Evolutionary conservation across 35 echinoderm and acorn worm genomes (phyloP).

Genomic region (Chiridota heheva): DNA sequence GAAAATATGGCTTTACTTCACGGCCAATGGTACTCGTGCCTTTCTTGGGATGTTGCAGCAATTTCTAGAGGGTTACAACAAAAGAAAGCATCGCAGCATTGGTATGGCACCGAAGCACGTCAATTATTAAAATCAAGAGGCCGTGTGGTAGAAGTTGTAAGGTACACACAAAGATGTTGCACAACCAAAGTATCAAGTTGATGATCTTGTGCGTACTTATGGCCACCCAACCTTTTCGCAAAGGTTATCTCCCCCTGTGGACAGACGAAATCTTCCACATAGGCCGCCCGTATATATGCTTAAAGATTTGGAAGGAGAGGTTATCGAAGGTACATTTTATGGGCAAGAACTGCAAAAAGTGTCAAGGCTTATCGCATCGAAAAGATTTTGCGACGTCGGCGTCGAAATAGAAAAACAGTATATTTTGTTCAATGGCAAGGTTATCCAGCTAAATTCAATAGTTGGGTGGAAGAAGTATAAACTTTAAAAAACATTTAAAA

Average conservation of each 20-base stretch:
- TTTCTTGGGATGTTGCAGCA: slow-evolving; percentile 39
- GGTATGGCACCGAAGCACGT: slow-evolving; percentile 42
- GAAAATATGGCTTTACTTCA: slow-evolving; percentile 77
- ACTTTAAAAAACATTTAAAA: slow-evolving; percentile 34
- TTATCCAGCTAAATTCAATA: slow-evolving; percentile 71
- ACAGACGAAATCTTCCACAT: slow-evolving; percentile 64
- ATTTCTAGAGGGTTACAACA: slow-evolving; percentile 56
- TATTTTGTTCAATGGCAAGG: slow-evolving; percentile 82
- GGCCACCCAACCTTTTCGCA: slow-evolving; percentile 49
- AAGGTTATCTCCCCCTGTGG: slow-evolving; percentile 75
- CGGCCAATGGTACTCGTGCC: slow-evolving; percentile 45
- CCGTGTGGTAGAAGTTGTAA: slow-evolving; percentile 58
- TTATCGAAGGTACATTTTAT: slow-evolving; percentile 71
- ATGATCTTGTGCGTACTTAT: slow-evolving; percentile 39
- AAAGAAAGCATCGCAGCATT: slow-evolving; percentile 56
- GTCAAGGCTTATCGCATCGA: slow-evolving; percentile 52
- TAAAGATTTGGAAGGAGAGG: slow-evolving; percentile 60
- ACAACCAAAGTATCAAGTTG: slow-evolving; percentile 38
- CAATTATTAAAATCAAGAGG: slow-evolving; percentile 40
- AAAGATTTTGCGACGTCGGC: slow-evolving; percentile 50
- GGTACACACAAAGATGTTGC: not conserved
- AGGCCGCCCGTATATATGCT: slow-evolving; percentile 61
- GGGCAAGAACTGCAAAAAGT: slow-evolving; percentile 73
- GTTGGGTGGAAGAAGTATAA: slow-evolving; percentile 54
- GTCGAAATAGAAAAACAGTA: slow-evolving; percentile 35